Evolutionary conservation across 2,888 invertebrate species (phyloP), one percentile per base, ranked within the genome.

Genomic region (Rugalucina vietnamica): DNA sequence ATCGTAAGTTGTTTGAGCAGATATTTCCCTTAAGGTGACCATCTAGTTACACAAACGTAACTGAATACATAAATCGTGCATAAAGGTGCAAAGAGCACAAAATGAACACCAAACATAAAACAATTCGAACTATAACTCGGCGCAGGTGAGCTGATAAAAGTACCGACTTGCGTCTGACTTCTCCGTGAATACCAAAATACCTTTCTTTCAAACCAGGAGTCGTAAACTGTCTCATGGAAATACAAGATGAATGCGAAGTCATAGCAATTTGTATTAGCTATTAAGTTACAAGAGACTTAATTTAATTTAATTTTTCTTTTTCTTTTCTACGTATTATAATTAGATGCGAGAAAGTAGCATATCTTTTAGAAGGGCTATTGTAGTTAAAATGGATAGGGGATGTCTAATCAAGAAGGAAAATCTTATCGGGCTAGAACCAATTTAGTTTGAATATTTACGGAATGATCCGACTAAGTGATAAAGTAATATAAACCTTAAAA

Each of bases 391-490:
- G 34, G 65, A 65, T 65, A 65, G 65, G 65, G 43, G 65, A 34
- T 18, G 5, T 34, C 32, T 75, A 75, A 75, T 54, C 49, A 34
- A 57, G 36, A n/a, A 57, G 27, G 57, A 34, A 36, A 75, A 54
- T 54, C 57, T 49, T 36, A 75, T 57, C 75, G 36, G 14, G 18
- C 1, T 37, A 79, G 76, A 69, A 65, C 77, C 77, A 80, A 84
- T 84, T 86, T 84, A 82, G 84, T 80, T 82, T 80, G 77, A 80
- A 86, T 80, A 86, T 86, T 84, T 82, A 84, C 82, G 84, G 74
- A 49, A 65, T 37, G 86, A 86, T 86, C 49, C 24, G 21, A 34
- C 39, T 50, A 32, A n/a, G 54, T 50, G 86, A 84, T 86, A 84
- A 73, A 34, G 65, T 54, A 71, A 60, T 76, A 74, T 75, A 84